These are phyloP conservation scores for Spondyliosoma cantharus DNA, from an alignment of 2,797 vertebrate genomes.

Conservation along the genomic window DNA sequence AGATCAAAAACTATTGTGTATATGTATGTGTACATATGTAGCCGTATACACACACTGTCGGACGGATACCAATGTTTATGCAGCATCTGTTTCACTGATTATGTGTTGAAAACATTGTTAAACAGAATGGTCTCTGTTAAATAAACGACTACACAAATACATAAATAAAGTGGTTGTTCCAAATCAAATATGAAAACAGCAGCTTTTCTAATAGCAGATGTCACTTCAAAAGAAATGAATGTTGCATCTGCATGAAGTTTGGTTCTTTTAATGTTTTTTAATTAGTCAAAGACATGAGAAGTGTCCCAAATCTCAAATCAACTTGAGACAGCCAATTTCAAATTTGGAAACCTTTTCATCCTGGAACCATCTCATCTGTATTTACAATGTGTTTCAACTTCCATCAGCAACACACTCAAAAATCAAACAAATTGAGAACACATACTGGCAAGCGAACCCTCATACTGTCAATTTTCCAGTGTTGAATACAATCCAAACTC, in stretches of 20 bases:
- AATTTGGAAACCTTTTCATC: conserved; percentile 7
- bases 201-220: not conserved
- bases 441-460: conserved; percentile 1
- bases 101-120: not conserved
- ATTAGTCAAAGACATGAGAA: conserved; percentile 8
- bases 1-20: no score
- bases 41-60: no score
- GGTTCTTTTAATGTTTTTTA: not conserved
- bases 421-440: not conserved
- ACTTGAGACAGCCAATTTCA: conserved; percentile 14
- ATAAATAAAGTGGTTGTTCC: not conserved
- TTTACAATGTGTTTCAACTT: conserved; percentile 8
- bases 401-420: conserved; percentile 12
- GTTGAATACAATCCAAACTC: conserved; percentile 7
- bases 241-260: not conserved
- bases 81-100: not conserved
- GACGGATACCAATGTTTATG: no score
- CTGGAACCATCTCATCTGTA: conserved; percentile 6
- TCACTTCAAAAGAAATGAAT: conserved; percentile 1
- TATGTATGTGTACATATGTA: no score
- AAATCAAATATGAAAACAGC: not conserved
- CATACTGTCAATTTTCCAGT: conserved; percentile 9
- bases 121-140: not conserved
- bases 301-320: conserved; percentile 22
- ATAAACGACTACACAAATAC: not conserved